Conservation (phyloP, 2,888 invertebrate genomes). For the Drosophila meridionalis region DNA sequence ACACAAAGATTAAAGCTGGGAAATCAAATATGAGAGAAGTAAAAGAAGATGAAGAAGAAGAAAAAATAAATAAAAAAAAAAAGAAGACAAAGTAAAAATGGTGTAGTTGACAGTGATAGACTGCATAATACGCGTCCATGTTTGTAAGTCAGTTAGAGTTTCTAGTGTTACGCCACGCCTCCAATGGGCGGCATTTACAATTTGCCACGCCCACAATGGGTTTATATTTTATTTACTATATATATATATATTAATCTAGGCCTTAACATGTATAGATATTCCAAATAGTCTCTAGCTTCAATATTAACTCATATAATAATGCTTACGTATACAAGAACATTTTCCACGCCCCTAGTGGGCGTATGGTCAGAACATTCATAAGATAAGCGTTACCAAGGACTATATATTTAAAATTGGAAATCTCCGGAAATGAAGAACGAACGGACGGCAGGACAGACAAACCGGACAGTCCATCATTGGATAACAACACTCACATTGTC, state of each 20-base stretch:
- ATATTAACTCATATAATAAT: too few relatives aligned
- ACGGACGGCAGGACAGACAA: not conserved
- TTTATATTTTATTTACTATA: too few relatives aligned
- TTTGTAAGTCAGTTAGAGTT: not conserved
- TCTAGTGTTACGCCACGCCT: too few relatives aligned
- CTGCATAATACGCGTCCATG: not conserved
- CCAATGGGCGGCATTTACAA: too few relatives aligned
- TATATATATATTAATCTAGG: too few relatives aligned
- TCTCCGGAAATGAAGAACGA: not conserved
- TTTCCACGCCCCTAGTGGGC: too few relatives aligned
- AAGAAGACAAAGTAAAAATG: not conserved
- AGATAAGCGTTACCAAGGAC: not conserved
- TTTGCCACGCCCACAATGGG: too few relatives aligned
- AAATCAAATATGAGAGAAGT: slow-evolving; percentile 57
- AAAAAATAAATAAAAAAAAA: not conserved
- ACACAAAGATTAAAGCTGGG: slow-evolving; percentile 57
- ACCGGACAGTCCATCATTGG: not conserved
- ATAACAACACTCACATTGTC: not conserved
- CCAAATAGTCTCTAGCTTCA: too few relatives aligned
- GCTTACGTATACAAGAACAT: too few relatives aligned
- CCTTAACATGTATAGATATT: too few relatives aligned
- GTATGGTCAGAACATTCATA: not conserved
- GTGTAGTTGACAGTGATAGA: not conserved
- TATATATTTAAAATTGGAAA: not conserved
- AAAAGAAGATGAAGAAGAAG: not conserved